These are phyloP conservation scores for Gobionotothen gibberifrons DNA, from an alignment of 2,797 vertebrate genomes.

Conservation along the genomic window DNA sequence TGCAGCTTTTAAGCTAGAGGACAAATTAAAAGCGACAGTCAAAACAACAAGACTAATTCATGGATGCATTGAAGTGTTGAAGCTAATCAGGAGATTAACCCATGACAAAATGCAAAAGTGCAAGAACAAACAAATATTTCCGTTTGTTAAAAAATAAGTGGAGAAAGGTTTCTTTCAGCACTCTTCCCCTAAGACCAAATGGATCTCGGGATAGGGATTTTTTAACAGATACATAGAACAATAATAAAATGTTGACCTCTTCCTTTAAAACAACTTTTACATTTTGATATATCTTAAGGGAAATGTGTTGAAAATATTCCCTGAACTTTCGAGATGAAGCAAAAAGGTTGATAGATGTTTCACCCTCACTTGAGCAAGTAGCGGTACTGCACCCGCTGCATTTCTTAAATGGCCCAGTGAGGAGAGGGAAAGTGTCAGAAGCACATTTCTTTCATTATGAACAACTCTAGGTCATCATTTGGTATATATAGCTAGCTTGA, in stretches of 20 bases:
- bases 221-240: not conserved
- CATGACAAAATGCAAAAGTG: conserved; percentile 72
- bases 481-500: too few species aligned
- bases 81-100: conserved; percentile 67
- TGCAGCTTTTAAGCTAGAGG: conserved; percentile 56
- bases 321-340: not conserved
- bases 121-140: conserved; percentile 44
- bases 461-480: too few species aligned
- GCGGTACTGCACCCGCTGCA: too few species aligned
- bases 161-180: not conserved
- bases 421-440: too few species aligned
- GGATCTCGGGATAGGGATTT: not conserved
- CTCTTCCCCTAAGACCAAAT: not conserved
- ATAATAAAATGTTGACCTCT: not conserved
- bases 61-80: conserved; percentile 75
- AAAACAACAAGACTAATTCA: conserved; percentile 77
- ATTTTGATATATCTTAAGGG: not conserved
- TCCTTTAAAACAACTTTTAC: not conserved
- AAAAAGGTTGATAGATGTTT: not conserved
- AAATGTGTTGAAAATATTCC: not conserved
- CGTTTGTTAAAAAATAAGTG: conserved; percentile 33
- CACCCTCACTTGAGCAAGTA: too few species aligned
- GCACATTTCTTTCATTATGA: too few species aligned
- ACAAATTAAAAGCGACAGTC: conserved; percentile 80
- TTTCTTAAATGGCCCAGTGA: too few species aligned